Percentiles rank a stretch among this genome's conserved stretches.
phyloP scores from a whole-genome alignment of 2,888 invertebrate genomes.

The Caenorhabditis sp. region DNA sequence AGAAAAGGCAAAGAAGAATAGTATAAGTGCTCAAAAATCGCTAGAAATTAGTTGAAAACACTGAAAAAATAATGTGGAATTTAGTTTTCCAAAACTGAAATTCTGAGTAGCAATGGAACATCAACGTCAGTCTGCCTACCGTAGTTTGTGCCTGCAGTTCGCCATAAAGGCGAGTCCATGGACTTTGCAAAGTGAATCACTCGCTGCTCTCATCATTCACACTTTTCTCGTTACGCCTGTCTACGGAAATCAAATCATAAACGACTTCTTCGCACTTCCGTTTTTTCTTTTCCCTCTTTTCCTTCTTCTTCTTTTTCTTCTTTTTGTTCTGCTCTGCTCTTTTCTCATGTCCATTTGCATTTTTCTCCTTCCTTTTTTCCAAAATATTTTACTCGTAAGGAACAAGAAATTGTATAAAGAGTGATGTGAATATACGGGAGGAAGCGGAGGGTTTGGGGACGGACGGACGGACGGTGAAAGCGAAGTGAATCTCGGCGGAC shows the following conservation, averaged over 20 bases:
- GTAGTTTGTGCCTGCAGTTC: no score
- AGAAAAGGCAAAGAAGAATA: no score
- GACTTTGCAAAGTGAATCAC: slow-evolving; percentile 40
- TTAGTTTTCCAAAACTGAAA: no score
- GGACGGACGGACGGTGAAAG: slow-evolving; percentile 8
- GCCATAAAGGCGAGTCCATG: no score
- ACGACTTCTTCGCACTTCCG: slow-evolving; percentile 2
- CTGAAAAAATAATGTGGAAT: no score
- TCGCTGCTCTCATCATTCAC: slow-evolving; percentile 6
- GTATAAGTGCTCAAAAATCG: no score
- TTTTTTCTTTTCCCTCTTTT: slow-evolving; percentile 1
- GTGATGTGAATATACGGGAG: slow-evolving; percentile 31
- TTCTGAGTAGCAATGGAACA: no score
- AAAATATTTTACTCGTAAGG: slow-evolving; percentile 58
- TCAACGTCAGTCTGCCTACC: no score
- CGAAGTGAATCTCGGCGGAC: slow-evolving; percentile 49
- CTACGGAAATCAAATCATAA: slow-evolving; percentile 55
- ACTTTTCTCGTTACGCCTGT: slow-evolving; percentile 36
- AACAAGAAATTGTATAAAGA: slow-evolving; percentile 57
- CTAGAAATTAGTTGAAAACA: no score
- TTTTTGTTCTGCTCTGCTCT: no score
- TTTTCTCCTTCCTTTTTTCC: slow-evolving; percentile 12
- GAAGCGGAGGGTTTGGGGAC: neutral
- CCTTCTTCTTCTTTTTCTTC: slow-evolving; percentile 15
- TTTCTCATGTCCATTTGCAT: neutral